phyloP scores from a whole-genome alignment of 2,888 invertebrate species.

The Petrophora chlorosata region DNA sequence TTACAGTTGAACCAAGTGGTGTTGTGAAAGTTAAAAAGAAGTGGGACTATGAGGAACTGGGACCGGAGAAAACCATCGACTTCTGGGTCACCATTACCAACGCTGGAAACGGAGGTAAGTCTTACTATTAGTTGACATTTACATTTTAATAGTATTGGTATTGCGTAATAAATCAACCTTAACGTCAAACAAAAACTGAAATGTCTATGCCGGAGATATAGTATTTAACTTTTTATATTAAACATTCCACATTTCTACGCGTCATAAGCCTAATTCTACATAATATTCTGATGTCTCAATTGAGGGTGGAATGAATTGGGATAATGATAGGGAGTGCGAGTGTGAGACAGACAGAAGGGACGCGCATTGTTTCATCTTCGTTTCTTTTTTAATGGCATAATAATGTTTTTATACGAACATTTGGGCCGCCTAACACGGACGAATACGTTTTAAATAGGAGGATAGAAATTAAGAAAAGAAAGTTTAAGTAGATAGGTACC shows the following conservation, averaged over 20 bases:
- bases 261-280: slow-evolving; percentile 27
- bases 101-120: slow-evolving; percentile 93
- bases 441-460: no score
- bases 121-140: not conserved
- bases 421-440: not conserved
- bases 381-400: slow-evolving; percentile 9
- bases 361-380: slow-evolving; percentile 17
- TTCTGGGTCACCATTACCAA: slow-evolving; percentile 98
- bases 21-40: slow-evolving; percentile 97
- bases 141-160: slow-evolving; percentile 3
- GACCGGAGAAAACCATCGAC: slow-evolving; percentile 97
- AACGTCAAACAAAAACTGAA: not conserved
- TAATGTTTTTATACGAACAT: slow-evolving; percentile 24
- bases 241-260: slow-evolving; percentile 14
- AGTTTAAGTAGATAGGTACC: no score
- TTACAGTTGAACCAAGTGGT: slow-evolving; percentile 95
- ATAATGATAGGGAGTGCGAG: slow-evolving; percentile 54
- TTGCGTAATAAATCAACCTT: slow-evolving; percentile 24
- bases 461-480: no score
- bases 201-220: no score
- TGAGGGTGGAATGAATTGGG: slow-evolving; percentile 56
- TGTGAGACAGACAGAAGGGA: slow-evolving; percentile 26
- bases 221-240: not conserved
- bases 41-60: slow-evolving; percentile 98
- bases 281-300: slow-evolving; percentile 61